phyloP scores from a whole-genome alignment of 2,113 vertebrate genomes.

The Bagarius yarrelli region DNA sequence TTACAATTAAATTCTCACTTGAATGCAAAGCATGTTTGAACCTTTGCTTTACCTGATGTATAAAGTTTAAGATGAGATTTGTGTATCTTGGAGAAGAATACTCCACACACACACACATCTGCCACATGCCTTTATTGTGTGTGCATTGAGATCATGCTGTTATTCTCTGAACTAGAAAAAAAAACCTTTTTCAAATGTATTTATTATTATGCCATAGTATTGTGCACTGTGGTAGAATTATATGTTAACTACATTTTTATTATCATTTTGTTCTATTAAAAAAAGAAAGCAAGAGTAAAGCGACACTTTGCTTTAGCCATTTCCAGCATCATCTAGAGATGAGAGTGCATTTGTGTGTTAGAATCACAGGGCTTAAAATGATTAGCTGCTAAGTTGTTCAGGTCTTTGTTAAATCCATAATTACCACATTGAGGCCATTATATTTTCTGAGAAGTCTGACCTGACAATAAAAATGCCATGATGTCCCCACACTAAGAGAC shows the following conservation, averaged over 20 bases:
- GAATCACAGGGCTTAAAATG: background rate
- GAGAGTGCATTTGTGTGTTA: background rate
- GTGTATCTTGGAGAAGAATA: constrained; percentile 4
- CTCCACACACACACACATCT: background rate
- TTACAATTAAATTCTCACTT: background rate
- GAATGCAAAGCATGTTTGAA: background rate
- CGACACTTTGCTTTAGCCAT: background rate
- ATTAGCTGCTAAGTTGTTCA: background rate
- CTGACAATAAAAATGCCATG: background rate
- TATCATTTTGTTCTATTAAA: background rate
- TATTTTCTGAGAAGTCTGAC: background rate
- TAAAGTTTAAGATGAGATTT: background rate
- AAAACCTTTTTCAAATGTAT: no score
- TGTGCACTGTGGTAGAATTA: background rate
- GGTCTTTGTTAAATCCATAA: background rate
- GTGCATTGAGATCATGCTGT: no score
- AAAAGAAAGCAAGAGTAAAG: background rate
- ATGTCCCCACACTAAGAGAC: background rate
- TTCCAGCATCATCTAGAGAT: background rate
- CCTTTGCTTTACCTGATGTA: background rate
- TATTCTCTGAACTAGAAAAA: no score
- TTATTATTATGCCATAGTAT: background rate
- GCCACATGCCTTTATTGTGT: background rate
- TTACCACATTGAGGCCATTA: background rate
- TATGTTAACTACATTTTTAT: background rate